Base-by-base conservation (phyloP, 2,797 vertebrate genomes). In the Dryobates pubescens region DNA sequence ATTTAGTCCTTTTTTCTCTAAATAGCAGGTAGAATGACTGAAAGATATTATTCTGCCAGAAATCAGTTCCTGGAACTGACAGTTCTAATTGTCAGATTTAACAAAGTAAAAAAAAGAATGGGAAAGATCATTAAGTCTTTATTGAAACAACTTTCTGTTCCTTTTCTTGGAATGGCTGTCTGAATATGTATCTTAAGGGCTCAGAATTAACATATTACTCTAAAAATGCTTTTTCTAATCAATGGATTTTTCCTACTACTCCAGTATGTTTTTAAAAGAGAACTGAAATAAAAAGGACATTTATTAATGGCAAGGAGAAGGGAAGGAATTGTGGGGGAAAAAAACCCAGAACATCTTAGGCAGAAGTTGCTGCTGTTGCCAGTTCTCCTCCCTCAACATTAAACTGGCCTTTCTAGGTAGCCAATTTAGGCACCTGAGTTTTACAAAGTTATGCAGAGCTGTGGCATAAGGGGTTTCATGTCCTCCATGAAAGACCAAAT, bases 41-140 rank as follows among this genome's bases (percentile, higher is more conserved):
- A 83, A 80, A 73, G 51, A 88, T 19, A 77, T 29, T 59, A 45
- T 86, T 84, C 62, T 49, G 77, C 47, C 41, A 91, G 72, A 94
- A 94, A 88, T 73, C 80, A 76, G 27, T 18, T 82, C 86, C 72
- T 82, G 65, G 43, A 91, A 89, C 71, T 92, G 85, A 89, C 89
- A 94, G 73, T 61, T 89, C 88, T 77, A 84, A 78, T 27, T 89
- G 78, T 62, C 75, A 81, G 54, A 92, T 67, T n/a, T 94, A 76
- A 94, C 4, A 0, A 87, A 89, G 59, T n/a, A 65, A 85, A 64
- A 82, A 64, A 82, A 87, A 87, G 70, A 90, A 95, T 27, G 36
- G 20, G 56, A 89, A 75, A 89, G 79, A 93, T 76, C 57, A 70
- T 56, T 57, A 91, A 94, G 83, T 87, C 65, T 77, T 83, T 86